These are phyloP conservation scores for Aplysina aerophoba DNA, from an alignment of 37 sponge, comb jelly and placozoan genomes.

Conservation along the genomic window DNA sequence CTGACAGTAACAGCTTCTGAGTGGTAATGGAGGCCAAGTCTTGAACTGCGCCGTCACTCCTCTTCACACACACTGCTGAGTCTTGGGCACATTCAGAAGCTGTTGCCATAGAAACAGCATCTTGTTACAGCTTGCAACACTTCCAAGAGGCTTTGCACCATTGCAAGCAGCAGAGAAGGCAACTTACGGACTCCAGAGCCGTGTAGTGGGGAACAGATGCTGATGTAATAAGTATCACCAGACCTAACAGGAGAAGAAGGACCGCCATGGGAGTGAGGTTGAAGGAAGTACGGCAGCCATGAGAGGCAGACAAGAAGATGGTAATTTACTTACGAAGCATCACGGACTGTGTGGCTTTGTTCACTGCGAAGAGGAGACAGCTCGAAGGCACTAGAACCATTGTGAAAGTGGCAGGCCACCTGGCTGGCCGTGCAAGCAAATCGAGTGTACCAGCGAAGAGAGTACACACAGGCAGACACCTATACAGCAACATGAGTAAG, in stretches of 20 bases:
- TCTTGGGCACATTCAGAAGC: background rate
- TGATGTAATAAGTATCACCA: slow-evolving; percentile 54
- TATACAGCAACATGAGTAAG: background rate
- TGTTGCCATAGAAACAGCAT: background rate
- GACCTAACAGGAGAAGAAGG: background rate
- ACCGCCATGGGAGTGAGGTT: background rate
- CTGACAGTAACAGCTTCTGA: slow-evolving; percentile 40
- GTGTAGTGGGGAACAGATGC: slow-evolving; percentile 31
- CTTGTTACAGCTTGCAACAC: slow-evolving; percentile 4
- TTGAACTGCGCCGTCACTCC: background rate
- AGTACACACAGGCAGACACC: slow-evolving; percentile 15
- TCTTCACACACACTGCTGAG: slow-evolving; percentile 43
- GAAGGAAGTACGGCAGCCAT: too few relatives aligned
- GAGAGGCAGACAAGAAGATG: too few relatives aligned
- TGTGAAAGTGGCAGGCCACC: slow-evolving; percentile 23
- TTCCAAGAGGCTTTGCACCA: slow-evolving; percentile 1
- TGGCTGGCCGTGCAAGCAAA: slow-evolving; percentile 42
- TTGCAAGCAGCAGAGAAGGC: background rate
- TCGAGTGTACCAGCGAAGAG: slow-evolving; percentile 53
- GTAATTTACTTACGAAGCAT: too few relatives aligned
- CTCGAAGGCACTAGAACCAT: slow-evolving; percentile 1
- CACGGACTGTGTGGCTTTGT: too few relatives aligned
- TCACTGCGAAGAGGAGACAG: slow-evolving; percentile 43
- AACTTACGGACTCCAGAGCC: slow-evolving; percentile 24
- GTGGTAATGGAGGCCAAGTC: slow-evolving; percentile 36